phyloP scores from a whole-genome alignment of 2,888 invertebrate genomes.

The Cheiracanthium punctorium region DNA sequence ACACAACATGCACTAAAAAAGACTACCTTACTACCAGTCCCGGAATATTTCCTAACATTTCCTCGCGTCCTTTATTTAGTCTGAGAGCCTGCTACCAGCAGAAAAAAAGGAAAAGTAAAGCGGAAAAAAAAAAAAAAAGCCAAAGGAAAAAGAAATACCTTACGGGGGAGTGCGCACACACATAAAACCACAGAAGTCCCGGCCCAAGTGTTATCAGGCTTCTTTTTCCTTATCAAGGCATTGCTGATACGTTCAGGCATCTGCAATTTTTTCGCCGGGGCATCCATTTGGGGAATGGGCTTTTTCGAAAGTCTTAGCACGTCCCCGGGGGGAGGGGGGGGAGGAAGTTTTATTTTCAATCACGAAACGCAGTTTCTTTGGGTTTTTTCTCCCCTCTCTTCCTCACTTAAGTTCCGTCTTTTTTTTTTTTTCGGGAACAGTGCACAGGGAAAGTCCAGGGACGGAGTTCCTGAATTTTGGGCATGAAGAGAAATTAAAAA shows the following conservation, averaged over 20 bases:
- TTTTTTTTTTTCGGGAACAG: not conserved
- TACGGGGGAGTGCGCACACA: not conserved
- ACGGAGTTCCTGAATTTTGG: no score
- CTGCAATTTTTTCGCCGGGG: slow-evolving; percentile 5
- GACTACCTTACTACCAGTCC: not conserved
- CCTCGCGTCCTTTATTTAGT: slow-evolving; percentile 20
- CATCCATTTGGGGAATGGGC: slow-evolving; percentile 63
- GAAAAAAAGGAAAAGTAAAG: not conserved
- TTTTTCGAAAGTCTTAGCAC: slow-evolving; percentile 58
- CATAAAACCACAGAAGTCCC: slow-evolving; percentile 4
- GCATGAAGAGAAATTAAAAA: no score
- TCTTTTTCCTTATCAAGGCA: slow-evolving; percentile 53
- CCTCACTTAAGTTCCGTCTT: not conserved
- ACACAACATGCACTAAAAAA: not conserved
- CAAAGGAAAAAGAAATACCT: slow-evolving; percentile 20
- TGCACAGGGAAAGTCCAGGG: no score
- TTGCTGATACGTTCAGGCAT: slow-evolving; percentile 60
- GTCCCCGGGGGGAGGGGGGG: slow-evolving; percentile 30
- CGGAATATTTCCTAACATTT: slow-evolving; percentile 21
- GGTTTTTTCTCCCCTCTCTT: not conserved
- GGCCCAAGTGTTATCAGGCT: slow-evolving; percentile 53
- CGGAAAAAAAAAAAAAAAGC: not conserved
- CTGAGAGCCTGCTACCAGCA: slow-evolving; percentile 6
- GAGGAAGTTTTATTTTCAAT: slow-evolving; percentile 44
- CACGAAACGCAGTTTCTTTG: slow-evolving; percentile 40